Evolutionary conservation across 2,888 invertebrate genomes (phyloP).

Genomic region (Dolichopus griseipennis): DNA sequence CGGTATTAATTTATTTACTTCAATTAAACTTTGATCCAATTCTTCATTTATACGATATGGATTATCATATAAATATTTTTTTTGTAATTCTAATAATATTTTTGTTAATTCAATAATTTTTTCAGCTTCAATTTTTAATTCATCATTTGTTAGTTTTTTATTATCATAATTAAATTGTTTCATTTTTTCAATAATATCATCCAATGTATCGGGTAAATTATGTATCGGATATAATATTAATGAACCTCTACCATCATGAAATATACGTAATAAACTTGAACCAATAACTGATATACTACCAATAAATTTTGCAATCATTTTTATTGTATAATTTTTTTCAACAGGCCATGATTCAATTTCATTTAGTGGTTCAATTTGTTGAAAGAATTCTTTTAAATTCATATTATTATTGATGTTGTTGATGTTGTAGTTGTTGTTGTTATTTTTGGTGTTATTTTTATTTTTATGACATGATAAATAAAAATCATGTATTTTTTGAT

Average conservation of each 20-base stretch:
- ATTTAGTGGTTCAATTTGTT: background rate
- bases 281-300: background rate
- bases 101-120: background rate
- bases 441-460: background rate
- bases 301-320: background rate
- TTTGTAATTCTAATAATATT: background rate
- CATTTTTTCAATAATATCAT: constrained; percentile 1
- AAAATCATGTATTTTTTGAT: background rate
- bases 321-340: background rate
- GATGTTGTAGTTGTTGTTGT: too few species aligned
- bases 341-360: background rate
- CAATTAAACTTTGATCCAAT: background rate
- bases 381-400: background rate
- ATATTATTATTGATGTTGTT: background rate
- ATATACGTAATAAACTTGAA: background rate
- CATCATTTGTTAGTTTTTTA: background rate
- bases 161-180: background rate
- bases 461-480: constrained; percentile 2
- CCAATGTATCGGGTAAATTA: background rate
- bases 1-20: constrained; percentile 5
- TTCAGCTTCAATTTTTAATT: constrained; percentile 2
- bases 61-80: background rate
- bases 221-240: background rate
- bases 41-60: background rate
- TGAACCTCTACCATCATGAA: background rate